Evolutionary conservation across 2,797 vertebrate species (phyloP).

Genomic region (Xerus rutilus): DNA sequence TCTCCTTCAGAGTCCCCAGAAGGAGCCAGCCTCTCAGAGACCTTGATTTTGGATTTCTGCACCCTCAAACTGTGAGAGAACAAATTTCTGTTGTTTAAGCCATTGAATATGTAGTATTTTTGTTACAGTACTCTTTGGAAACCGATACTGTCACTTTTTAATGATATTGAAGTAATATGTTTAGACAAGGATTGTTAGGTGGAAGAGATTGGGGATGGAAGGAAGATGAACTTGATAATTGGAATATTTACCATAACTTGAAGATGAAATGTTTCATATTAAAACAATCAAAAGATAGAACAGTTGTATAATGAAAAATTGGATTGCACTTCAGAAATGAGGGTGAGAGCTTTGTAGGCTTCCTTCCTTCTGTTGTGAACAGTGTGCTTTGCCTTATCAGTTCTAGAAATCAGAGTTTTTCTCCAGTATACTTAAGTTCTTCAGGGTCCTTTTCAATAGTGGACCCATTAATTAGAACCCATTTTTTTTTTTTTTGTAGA

Average conservation of each 20-base stretch:
- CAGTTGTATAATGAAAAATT: not conserved
- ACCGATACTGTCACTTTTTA: not conserved
- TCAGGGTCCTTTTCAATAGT: not conserved
- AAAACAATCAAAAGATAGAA: not conserved
- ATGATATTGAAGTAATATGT: not conserved
- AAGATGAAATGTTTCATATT: not conserved
- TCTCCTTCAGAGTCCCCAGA: accelerated
- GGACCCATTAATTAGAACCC: not conserved
- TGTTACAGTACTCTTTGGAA: not conserved
- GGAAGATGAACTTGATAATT: not conserved
- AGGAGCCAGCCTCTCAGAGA: not conserved
- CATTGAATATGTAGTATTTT: not conserved
- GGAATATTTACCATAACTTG: not conserved
- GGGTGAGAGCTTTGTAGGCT: too few species aligned
- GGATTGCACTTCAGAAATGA: not conserved
- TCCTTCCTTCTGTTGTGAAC: accelerated
- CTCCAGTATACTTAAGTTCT: not conserved
- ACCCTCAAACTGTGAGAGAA: not conserved
- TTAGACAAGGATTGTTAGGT: not conserved
- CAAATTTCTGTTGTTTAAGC: not conserved
- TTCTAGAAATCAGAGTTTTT: not conserved
- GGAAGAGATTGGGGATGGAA: not conserved
- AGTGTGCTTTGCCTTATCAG: not conserved
- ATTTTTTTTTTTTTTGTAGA: not conserved
- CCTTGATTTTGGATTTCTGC: not conserved